Conservation (phyloP, 2,113 vertebrate genomes). For the Mastomys natalensis region DNA sequence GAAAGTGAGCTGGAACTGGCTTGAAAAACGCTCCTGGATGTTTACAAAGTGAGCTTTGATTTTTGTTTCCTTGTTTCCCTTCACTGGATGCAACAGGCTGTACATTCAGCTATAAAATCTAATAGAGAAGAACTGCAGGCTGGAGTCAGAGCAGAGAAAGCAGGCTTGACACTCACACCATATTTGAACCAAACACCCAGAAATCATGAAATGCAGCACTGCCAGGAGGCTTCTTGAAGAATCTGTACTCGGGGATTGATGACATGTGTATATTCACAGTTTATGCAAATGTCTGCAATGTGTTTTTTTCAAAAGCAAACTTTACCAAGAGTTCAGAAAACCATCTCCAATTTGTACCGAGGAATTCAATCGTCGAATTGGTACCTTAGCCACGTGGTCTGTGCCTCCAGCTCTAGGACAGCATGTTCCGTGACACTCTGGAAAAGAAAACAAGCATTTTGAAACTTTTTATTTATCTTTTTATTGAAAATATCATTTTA, state of each 20-base stretch:
- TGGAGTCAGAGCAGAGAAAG: not conserved
- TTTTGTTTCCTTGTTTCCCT: slow-evolving; percentile 44
- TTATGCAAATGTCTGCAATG: not conserved
- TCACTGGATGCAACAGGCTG: not conserved
- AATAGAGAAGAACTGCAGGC: not conserved
- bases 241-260: not conserved
- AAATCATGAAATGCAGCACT: not conserved
- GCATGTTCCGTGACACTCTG: not conserved
- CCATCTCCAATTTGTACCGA: slow-evolving; percentile 8
- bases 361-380: not conserved
- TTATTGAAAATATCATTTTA: slow-evolving; percentile 63
- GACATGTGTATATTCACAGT: not conserved
- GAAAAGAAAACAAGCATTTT: slow-evolving; percentile 34
- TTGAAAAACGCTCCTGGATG: not conserved
- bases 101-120: not conserved
- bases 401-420: not conserved
- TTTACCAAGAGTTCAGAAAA: slow-evolving; percentile 52
- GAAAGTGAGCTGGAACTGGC: slow-evolving; percentile 12
- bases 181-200: not conserved
- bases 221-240: not conserved
- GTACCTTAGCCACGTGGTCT: not conserved
- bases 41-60: not conserved
- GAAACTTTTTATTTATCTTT: slow-evolving; percentile 47
- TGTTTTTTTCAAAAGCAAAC: slow-evolving; percentile 55
- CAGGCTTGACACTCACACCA: not conserved